Evolutionary conservation across 2,888 invertebrate genomes (phyloP), one percentile per base, ranked within the genome.

Genomic region (Ligdia adustata): DNA sequence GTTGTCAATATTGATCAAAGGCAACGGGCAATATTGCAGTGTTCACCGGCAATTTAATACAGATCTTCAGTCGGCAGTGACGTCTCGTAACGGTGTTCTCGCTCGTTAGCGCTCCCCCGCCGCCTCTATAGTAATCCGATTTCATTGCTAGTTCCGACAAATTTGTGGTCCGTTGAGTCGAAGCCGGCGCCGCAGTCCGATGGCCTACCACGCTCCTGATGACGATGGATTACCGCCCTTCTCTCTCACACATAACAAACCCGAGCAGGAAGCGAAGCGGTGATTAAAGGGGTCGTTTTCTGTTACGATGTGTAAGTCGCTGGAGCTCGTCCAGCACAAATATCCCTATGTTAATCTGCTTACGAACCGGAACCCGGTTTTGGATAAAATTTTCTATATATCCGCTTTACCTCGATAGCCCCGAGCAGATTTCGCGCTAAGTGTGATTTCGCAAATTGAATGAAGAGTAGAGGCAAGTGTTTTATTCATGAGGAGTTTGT

Each of bases 71-170:
- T 74, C 67, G 24, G 69, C 47, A 58, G 53, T 55, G 58, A 55
- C 58, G 49, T 55, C 47, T 53, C 38, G 42, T 83, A 82, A 84
- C 80, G 66, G 78, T 72, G 75, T 75, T 77, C 75, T 60, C 58
- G 71, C 75, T 82, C 79, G 86, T 87, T 85, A 84, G 78, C 76
- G 69, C 70, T 75, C 76, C 73, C 73, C 72, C 67, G 69, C 73
- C 69, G 69, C 74, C 69, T 76, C 71, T 64, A 64, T 69, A 72
- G 80, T 87, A 85, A 88, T 87, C 83, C 77, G 82, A 84, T 85
- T 85, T 79, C 84, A 81, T 76, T 78, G 79, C 72, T 79, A 80
- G 79, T 82, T 81, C 79, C 82, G 79, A 82, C 82, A 82, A 86
- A 87, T 88, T 88, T 87, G 84, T 84, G 84, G 86, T 81, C 77